Evolutionary conservation across 2,113 vertebrate genomes (phyloP), one percentile per base, ranked within the genome.

Genomic region (Sialia sialis): DNA sequence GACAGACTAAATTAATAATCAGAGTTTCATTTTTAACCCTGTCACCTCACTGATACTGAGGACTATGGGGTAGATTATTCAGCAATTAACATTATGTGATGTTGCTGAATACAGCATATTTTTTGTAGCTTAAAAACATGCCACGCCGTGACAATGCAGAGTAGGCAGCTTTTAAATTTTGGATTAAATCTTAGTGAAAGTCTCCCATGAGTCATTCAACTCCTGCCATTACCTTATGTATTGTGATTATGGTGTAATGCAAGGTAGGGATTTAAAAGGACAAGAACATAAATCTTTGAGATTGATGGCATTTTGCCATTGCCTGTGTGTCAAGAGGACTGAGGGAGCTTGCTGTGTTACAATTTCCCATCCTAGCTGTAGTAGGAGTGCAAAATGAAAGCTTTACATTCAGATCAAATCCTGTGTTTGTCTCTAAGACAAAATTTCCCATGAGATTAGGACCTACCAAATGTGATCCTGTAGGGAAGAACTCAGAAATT

Each of bases 241-340:
- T 44, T 76, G 75, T 64, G 90, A 83, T 91, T 93, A 95, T 11
- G 55, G 91, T 80, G 78, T 74, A 83, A 86, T 56, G 56, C 56
- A 81, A 93, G 60, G 87, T 32, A 81, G 88, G 44, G 64, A 92
- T 93, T 83, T 90, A 78, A 95, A 95, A 94, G 87, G 87, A 95
- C 85, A 63, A 86, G 85, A 88, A 55, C 27, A 93, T 93, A 93
- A 95, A 93, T 90, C 82, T 74, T 70, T 16, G 55, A 77, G 87
- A 94, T 36, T 63, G 82, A 94, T 91, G 72, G 68, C 52, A 86
- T 93, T 84, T 95, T 87, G 70, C 78, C 32, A 5, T 83, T 79
- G 58, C 66, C 77, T 41, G 17, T 49, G 67, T 7, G 1, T 70
- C 60, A 63, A 62, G 59, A 86, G 68, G 60, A 69, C 6, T 17